Evolutionary conservation across 2,797 vertebrate species (phyloP), one percentile per base, ranked within the genome.

Genomic region (Myoxocephalus aenaeus): DNA sequence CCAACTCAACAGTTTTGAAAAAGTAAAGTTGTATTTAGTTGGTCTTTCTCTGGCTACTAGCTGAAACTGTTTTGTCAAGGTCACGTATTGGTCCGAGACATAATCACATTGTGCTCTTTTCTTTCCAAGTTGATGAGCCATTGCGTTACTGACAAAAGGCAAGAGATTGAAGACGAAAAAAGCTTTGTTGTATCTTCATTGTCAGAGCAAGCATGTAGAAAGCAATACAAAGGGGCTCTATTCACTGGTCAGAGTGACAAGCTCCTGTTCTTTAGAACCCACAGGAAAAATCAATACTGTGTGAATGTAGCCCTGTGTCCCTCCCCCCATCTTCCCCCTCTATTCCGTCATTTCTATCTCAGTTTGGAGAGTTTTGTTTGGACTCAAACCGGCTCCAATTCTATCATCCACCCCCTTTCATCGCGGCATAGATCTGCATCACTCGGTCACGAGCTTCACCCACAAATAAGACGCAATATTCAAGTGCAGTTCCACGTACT

Each of bases 221-320:
- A 57, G 77, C 57, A 70, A 71, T 64, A 91, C 85, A 91, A 92
- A 89, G 73, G 79, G 58, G 50, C 67, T 78, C 79, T 62, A 80
- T 88, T 89, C 86, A 88, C 54, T 14, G 59, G 79, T 78, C 81
- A 64, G 70, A 61, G 68, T 65, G 83, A 91, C 90, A 93, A 85
- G 88, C 87, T 81, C 81, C 83, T 79, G 86, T 86, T 91, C 81
- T 84, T 76, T 82, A 81, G 70, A 89, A 86, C 79, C 78, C 20
- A 76, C 81, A 40, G 79, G 66, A 85, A 83, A 88, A 94, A 94
- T 93, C 91, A 86, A 93, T 93, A 90, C 59, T 34, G 75, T 74
- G 71, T 36, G 72, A 90, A 88, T 87, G 77, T 75, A 81, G 70
- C 83, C 58, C 73, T 62, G 66, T 76, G 79, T 79, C 75, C 84